phyloP scores from a whole-genome alignment of 2,888 invertebrate genomes.

The Hirtodrosophila confusa region DNA sequence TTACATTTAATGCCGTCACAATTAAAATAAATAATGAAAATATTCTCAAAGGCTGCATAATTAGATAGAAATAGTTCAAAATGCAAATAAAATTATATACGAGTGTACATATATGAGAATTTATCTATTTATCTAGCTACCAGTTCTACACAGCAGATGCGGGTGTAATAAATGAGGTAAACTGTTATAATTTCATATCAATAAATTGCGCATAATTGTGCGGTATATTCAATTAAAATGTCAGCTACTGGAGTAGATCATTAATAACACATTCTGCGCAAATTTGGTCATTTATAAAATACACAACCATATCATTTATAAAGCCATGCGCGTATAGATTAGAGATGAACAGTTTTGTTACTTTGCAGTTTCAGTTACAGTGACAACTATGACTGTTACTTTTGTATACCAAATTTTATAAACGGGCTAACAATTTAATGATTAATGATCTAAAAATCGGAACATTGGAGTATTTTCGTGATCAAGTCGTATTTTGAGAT shows the following conservation, averaged over 20 bases:
- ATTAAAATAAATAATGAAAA: conserved; percentile 18
- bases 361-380: no score
- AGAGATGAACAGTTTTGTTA: no score
- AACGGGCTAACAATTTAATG: no score
- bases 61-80: conserved; percentile 17
- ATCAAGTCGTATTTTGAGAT: no score
- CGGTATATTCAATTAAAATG: conserved; percentile 66
- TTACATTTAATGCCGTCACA: conserved; percentile 6
- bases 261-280: conserved; percentile 64
- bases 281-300: conserved; percentile 51
- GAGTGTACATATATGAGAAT: background rate
- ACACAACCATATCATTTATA: conserved; percentile 8
- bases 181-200: conserved; percentile 44
- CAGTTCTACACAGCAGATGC: conserved; percentile 24
- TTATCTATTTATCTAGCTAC: conserved; percentile 18
- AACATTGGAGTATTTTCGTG: no score
- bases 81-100: conserved; percentile 5
- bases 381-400: no score
- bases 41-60: conserved; percentile 24
- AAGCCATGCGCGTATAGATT: background rate
- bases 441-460: no score
- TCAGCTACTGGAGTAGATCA: conserved; percentile 58
- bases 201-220: conserved; percentile 52
- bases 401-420: no score
- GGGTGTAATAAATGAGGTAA: conserved; percentile 1